Percentiles rank a stretch among this genome's conserved stretches.
Evolutionary conservation across 2,797 vertebrate species (phyloP).

Genomic region (Sebastes alutus): DNA sequence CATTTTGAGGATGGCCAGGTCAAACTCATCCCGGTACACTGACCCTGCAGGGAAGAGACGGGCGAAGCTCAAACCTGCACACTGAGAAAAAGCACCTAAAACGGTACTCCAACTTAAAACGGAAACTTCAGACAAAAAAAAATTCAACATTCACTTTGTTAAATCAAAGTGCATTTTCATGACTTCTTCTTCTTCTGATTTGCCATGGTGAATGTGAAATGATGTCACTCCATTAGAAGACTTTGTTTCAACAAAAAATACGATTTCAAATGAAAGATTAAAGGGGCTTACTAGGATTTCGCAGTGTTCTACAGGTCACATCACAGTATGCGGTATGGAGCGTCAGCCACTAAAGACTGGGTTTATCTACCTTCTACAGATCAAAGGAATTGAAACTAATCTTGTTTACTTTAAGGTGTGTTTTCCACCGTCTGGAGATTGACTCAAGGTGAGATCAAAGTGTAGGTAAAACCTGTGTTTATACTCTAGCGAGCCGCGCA

Average conservation of each 20-base stretch:
- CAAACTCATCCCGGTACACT: conserved; percentile 93
- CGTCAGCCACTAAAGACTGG: conserved; percentile 8
- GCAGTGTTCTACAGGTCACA: conserved; percentile 14
- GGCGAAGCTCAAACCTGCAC: neutral
- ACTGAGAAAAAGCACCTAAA: neutral
- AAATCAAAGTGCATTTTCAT: neutral
- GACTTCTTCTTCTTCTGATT: neutral
- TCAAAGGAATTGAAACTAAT: conserved; percentile 52
- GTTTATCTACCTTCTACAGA: conserved; percentile 42
- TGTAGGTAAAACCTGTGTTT: conserved; percentile 36
- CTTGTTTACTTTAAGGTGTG: conserved; percentile 51
- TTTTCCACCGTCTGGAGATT: conserved; percentile 7
- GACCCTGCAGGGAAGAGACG: conserved; percentile 82
- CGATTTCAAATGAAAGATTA: conserved; percentile 17
- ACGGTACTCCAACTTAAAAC: neutral
- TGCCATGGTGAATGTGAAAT: neutral
- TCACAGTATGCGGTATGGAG: neutral
- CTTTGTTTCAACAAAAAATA: neutral
- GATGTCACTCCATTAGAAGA: neutral
- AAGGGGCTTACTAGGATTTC: neutral
- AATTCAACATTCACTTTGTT: neutral
- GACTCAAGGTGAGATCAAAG: conserved; percentile 56
- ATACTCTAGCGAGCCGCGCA: neutral
- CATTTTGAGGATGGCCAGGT: conserved; percentile 96
- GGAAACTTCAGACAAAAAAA: neutral